Evolutionary conservation across 2,113 vertebrate genomes (phyloP).

Genomic region (Stercorarius parasiticus): DNA sequence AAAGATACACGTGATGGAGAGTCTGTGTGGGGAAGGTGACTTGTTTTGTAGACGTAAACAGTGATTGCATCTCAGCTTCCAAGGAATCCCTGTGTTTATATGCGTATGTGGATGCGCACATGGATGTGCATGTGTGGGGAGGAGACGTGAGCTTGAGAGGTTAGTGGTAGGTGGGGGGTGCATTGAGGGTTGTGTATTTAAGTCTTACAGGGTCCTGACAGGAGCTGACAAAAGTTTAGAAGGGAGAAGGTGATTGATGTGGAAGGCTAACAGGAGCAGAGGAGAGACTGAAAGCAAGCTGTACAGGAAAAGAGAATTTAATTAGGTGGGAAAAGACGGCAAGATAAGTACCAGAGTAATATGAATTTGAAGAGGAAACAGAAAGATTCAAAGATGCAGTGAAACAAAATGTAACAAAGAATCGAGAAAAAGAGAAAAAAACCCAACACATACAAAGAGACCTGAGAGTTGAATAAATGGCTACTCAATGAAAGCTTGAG

Average conservation of each 20-base stretch:
- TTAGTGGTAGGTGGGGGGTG: not conserved
- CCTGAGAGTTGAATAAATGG: not conserved
- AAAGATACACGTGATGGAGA: rapidly evolving
- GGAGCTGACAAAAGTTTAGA: not conserved
- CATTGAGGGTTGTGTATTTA: not conserved
- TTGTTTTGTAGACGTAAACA: not conserved
- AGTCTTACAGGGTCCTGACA: not conserved
- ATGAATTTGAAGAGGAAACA: not conserved
- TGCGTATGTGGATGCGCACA: too few relatives aligned
- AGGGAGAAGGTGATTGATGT: not conserved
- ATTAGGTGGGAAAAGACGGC: not conserved
- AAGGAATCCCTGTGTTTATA: not conserved
- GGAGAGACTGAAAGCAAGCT: not conserved
- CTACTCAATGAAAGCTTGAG: not conserved
- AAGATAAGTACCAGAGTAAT: not conserved
- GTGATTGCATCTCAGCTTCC: not conserved
- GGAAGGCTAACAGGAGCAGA: not conserved
- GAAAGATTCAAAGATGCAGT: not conserved
- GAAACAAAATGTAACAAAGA: not conserved
- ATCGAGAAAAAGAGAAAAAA: not conserved
- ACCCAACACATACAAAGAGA: not conserved
- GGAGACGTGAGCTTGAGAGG: not conserved
- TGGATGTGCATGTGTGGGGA: rapidly evolving
- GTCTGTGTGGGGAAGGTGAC: not conserved
- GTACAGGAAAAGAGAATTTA: not conserved